Evolutionary conservation across 2,888 invertebrate genomes (phyloP).

Genomic region (Exephanes ischioxanthus): DNA sequence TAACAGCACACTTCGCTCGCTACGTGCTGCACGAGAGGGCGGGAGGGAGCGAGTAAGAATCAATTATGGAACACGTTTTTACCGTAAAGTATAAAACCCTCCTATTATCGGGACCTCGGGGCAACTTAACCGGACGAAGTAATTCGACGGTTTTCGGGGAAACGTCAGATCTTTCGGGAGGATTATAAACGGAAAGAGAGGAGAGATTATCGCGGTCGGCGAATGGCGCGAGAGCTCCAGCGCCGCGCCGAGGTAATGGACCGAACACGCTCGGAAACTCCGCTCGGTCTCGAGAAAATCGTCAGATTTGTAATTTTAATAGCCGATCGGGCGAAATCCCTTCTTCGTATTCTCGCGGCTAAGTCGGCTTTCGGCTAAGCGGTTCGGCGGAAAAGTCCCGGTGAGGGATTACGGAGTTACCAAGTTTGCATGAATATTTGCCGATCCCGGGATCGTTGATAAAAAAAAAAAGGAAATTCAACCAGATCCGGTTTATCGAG

Average conservation of each 20-base stretch:
- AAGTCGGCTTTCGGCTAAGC: conserved; percentile 41
- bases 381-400: conserved; percentile 22
- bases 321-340: conserved; percentile 53
- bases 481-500: conserved; percentile 38
- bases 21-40: conserved; percentile 25
- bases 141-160: conserved; percentile 39
- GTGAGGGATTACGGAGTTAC: conserved; percentile 41
- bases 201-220: conserved; percentile 36
- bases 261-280: conserved; percentile 18
- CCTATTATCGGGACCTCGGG: conserved; percentile 29
- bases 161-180: conserved; percentile 38
- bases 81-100: conserved; percentile 23
- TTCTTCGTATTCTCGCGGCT: conserved; percentile 13
- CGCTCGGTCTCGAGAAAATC: conserved; percentile 54
- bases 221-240: background rate
- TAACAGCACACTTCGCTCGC: conserved; percentile 15
- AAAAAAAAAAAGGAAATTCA: background rate
- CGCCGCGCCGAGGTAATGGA: conserved; percentile 51
- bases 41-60: conserved; percentile 40
- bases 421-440: conserved; percentile 52
- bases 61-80: conserved; percentile 58
- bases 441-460: background rate
- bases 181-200: conserved; percentile 37
- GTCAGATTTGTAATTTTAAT: conserved; percentile 65
- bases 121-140: conserved; percentile 39